A percentile compares a stretch with the other conserved stretches of the same genome.
phyloP scores from a whole-genome alignment of 2,888 invertebrate species.

The Agelastica alni region DNA sequence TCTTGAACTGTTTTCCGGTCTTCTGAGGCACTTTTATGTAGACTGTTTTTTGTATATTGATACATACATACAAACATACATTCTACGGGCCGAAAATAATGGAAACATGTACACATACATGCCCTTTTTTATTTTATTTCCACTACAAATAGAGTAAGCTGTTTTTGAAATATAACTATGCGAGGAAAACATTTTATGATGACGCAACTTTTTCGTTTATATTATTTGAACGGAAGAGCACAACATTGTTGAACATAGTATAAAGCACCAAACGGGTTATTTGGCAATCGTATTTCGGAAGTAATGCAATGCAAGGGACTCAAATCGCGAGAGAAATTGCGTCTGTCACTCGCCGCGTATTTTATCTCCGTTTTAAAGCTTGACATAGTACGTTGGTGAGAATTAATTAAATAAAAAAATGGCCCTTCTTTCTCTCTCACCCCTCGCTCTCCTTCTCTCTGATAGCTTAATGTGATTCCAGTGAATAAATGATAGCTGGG shows the following conservation, averaged over 20 bases:
- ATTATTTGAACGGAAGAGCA: conserved; percentile 7
- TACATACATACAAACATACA: too few relatives aligned
- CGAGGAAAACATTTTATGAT: conserved; percentile 10
- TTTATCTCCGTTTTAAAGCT: conserved; percentile 55
- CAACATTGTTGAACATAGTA: background rate
- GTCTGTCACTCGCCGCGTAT: conserved; percentile 53
- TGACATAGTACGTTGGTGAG: conserved; percentile 54
- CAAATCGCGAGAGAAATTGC: conserved; percentile 49
- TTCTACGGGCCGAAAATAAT: too few relatives aligned
- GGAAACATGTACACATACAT: too few relatives aligned
- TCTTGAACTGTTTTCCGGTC: too few relatives aligned
- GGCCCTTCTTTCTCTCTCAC: conserved; percentile 34
- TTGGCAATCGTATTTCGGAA: conserved; percentile 20
- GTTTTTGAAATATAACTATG: background rate
- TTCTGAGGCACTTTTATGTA: too few relatives aligned
- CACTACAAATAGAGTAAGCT: too few relatives aligned
- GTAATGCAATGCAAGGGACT: conserved; percentile 20
- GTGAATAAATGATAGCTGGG: conserved; percentile 52
- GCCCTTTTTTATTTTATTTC: too few relatives aligned
- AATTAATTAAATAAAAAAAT: conserved; percentile 56
- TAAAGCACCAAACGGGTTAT: conserved; percentile 14
- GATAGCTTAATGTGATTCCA: conserved; percentile 54
- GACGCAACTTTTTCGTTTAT: conserved; percentile 9
- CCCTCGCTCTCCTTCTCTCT: too few relatives aligned
- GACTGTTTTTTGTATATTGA: too few relatives aligned